Evolutionary conservation across 2,113 vertebrate genomes (phyloP).

Genomic region (Pteropus alecto): DNA sequence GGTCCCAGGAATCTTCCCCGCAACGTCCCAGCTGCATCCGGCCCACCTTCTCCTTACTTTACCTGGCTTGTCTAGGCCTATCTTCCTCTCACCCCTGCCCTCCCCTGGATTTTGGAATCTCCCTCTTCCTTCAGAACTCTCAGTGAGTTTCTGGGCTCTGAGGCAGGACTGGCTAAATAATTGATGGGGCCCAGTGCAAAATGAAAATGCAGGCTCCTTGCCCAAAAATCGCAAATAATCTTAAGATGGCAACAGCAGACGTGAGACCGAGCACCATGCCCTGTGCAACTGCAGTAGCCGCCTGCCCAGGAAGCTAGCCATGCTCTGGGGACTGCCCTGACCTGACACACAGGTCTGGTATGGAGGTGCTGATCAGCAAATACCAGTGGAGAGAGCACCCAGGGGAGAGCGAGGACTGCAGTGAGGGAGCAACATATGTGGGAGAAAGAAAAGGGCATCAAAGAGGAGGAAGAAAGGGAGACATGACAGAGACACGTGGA

Average conservation of each 20-base stretch:
- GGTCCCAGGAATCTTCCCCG: neutral
- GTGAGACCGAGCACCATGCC: neutral
- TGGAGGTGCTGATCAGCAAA: neutral
- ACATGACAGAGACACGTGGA: accelerated
- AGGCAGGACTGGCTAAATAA: neutral
- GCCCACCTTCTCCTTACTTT: neutral
- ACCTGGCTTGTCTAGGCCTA: neutral
- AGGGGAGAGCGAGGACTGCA: neutral
- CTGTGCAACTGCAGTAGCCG: accelerated
- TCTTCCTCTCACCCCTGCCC: neutral
- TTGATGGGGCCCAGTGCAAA: neutral
- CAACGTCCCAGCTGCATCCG: neutral
- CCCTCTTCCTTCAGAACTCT: neutral
- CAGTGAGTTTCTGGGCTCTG: neutral
- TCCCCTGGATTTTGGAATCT: neutral
- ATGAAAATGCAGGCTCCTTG: neutral
- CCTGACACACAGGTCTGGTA: neutral
- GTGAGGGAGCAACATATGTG: accelerated
- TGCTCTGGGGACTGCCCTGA: neutral
- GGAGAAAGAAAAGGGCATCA: neutral
- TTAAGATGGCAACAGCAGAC: neutral
- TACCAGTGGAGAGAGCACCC: neutral
- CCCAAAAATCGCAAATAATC: neutral
- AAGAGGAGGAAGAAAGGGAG: neutral
- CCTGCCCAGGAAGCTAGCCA: neutral